Base-by-base conservation (phyloP, 2,888 invertebrate species). In the Stenodema calcarata region DNA sequence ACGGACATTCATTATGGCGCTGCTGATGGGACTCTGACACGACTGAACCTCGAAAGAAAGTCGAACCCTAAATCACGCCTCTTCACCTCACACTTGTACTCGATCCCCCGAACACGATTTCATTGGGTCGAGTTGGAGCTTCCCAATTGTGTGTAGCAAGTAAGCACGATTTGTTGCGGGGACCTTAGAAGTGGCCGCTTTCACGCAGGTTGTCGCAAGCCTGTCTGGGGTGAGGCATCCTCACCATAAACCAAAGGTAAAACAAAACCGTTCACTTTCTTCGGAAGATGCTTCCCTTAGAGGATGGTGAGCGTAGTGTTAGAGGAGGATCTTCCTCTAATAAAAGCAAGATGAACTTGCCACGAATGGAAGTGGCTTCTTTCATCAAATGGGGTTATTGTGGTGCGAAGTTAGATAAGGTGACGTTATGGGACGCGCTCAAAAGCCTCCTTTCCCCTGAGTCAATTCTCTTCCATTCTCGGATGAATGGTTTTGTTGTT, bases 91-190 rank as follows among this genome's bases (percentile, higher is more conserved):
- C 73, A 73, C 73, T 73, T 73, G 73, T 73, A 41, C 41, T 73
- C 73, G 28, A 41, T 41, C 73, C 73, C 30, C 41, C 73, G 35
- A 73, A 73, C 73, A 73, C 73, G 73, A 73, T 73, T 73, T 73
- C 73, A 35, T 35, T 73, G 73, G 73, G 73, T 35, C 41, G 73
- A 54, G 41, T 30, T 28, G 41, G 73, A n/a, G 35, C n/a, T 73
- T 18, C 73, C 73, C 73, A 41, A 73, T 73, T 73, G 73, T 73
- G 73, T 73, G 73, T 73, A 73, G 30, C 73, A 73, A 73, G 73
- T 73, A 18, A 35, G 73, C 73, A 73, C 73, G 73, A 73, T 73
- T 73, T 73, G 73, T 73, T 73, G 73, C 73, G 30, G 73, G 35
- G 41, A 35, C 35, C 73, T 73, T 73, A 73, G 35, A 73, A 73